Percentiles rank a stretch among this genome's conserved stretches.
Conservation (phyloP, 2,797 vertebrate species). For the Amblyraja radiata region DNA sequence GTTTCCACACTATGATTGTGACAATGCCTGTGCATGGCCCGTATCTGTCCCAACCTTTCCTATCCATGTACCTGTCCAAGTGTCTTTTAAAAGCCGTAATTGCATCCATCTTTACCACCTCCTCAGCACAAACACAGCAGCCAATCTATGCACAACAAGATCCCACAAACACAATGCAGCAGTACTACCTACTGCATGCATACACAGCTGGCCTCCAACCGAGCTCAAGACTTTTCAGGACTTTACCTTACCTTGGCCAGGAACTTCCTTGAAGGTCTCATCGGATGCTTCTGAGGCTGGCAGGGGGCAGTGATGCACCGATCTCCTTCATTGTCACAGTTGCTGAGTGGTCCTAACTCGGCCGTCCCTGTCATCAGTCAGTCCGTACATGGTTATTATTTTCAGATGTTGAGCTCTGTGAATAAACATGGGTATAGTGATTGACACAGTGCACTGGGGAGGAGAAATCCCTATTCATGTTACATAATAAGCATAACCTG, state of each 20-base stretch:
- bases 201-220: too few relatives aligned
- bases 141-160: too few relatives aligned
- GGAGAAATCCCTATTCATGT: conserved; percentile 7
- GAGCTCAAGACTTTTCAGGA: neutral
- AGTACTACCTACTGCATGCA: too few relatives aligned
- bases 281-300: neutral
- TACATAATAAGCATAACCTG: conserved; percentile 9
- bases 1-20: too few relatives aligned
- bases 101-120: too few relatives aligned
- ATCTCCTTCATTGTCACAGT: neutral
- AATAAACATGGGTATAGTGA: neutral
- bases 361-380: neutral
- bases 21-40: too few relatives aligned
- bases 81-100: too few relatives aligned
- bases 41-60: too few relatives aligned
- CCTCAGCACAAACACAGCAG: too few relatives aligned
- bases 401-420: conserved; percentile 13
- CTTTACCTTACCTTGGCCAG: neutral
- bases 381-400: neutral
- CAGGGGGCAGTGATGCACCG: too few relatives aligned
- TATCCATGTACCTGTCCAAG: too few relatives aligned
- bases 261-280: neutral
- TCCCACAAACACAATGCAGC: too few relatives aligned
- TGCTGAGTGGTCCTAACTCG: neutral
- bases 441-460: neutral